Evolutionary conservation across 2,797 vertebrate species (phyloP).

Genomic region (Sebastiscus tertius): DNA sequence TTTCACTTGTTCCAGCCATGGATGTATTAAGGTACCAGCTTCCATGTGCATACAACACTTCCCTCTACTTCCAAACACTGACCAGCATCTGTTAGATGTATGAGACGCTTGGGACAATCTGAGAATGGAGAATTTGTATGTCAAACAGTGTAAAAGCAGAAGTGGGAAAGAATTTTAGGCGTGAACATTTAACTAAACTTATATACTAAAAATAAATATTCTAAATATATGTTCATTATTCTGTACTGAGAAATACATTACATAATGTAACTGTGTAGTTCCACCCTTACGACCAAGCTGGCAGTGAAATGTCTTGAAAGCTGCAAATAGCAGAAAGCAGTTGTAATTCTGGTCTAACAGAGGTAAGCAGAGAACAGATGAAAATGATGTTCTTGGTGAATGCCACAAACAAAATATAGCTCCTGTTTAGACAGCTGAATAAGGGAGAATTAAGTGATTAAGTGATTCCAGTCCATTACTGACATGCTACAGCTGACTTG

Average conservation of each 20-base stretch:
- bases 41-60: neutral
- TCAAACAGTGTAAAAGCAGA: neutral
- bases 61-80: neutral
- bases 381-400: neutral
- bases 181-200: neutral
- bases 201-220: neutral
- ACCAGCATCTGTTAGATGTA: neutral
- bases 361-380: neutral
- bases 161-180: neutral
- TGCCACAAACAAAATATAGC: neutral
- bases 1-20: neutral
- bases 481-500: neutral
- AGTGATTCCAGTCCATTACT: neutral
- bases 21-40: neutral
- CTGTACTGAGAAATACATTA: neutral
- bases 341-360: neutral
- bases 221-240: neutral
- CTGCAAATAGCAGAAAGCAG: neutral
- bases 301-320: conserved; percentile 72
- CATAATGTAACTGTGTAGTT: neutral
- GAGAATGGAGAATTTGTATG: neutral
- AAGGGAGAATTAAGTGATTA: neutral
- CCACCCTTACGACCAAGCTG: conserved; percentile 84
- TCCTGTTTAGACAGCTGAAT: neutral
- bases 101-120: neutral